Evolutionary conservation across 2,888 invertebrate species (phyloP).

Genomic region (Elaeidobius kamerunicus): DNA sequence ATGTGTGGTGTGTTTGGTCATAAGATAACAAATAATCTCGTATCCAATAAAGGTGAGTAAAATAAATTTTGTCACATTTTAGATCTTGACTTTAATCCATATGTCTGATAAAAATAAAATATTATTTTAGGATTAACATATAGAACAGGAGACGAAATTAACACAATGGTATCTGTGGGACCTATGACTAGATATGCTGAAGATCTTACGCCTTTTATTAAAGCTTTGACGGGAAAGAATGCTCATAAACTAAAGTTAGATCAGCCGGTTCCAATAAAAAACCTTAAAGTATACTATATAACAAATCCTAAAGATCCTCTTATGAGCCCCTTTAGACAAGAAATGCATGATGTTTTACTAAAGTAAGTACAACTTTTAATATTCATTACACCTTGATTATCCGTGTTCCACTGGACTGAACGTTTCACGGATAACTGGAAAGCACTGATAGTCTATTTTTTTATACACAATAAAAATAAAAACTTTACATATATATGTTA

Average conservation of each 20-base stretch:
- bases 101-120: too few relatives aligned
- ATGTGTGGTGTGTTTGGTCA: conserved; percentile 88
- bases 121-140: conserved; percentile 62
- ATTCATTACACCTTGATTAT: too few relatives aligned
- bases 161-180: conserved; percentile 80
- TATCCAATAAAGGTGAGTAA: conserved; percentile 48
- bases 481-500: too few relatives aligned
- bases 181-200: conserved; percentile 74
- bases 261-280: conserved; percentile 59
- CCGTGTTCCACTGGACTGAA: too few relatives aligned
- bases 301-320: conserved; percentile 70
- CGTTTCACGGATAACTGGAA: too few relatives aligned
- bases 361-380: conserved; percentile 40
- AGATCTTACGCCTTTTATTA: conserved; percentile 78
- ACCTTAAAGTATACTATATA: conserved; percentile 73
- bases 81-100: too few relatives aligned
- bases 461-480: too few relatives aligned
- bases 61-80: neutral
- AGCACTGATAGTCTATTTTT: too few relatives aligned
- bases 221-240: conserved; percentile 59
- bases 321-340: conserved; percentile 66
- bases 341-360: conserved; percentile 53
- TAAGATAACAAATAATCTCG: conserved; percentile 62
- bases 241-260: conserved; percentile 58
- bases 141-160: conserved; percentile 63